Base-by-base conservation (phyloP, 2,888 invertebrate species). In the Cephus runcator region DNA sequence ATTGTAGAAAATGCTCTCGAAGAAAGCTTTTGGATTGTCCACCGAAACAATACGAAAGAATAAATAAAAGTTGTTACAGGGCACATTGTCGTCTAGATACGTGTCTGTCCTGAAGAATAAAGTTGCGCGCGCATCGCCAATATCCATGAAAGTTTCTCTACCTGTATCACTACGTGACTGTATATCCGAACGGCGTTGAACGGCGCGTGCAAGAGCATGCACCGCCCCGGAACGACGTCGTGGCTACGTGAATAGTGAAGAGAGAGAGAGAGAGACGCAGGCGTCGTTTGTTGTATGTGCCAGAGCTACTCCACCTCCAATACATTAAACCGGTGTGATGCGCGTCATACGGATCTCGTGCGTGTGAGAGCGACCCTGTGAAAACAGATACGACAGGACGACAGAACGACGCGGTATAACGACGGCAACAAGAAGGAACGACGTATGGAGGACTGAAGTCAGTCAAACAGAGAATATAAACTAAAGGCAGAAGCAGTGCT, bases 151-250 rank as follows among this genome's bases (percentile, higher is more conserved):
- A 56, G 78, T 74, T 73, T 80, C 75, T 79, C 77, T 79, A 75
- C 75, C 73, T 76, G 73, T 35, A 78, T 69, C 75, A 36, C 75
- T 71, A 56, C 69, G 69, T 36, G 68, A 73, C 73, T 75, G 36
- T 77, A 36, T 77, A 33, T 75, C 69, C 78, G 80, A 71, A 56
- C 69, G 33, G 12, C 30, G 56, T 73, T 75, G 71, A 75, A 80
- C 77, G 76, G 77, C 78, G 76, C 69, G 73, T 75, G 73, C 76
- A 69, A 75, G 68, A 76, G 71, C 81, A 82, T 82, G 78, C 80
- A 83, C 81, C 81, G 71, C 31, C 34, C 71, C 31, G 34, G 31
- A 71, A 71, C 71, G 71, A 34, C 34, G 34, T 71, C 71, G 31
- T 33, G 30, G 56, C 23, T 56, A 56, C 23, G 23, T 56, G 56